phyloP scores from a whole-genome alignment of 2,888 invertebrate species.

The Diloba caeruleocephala region DNA sequence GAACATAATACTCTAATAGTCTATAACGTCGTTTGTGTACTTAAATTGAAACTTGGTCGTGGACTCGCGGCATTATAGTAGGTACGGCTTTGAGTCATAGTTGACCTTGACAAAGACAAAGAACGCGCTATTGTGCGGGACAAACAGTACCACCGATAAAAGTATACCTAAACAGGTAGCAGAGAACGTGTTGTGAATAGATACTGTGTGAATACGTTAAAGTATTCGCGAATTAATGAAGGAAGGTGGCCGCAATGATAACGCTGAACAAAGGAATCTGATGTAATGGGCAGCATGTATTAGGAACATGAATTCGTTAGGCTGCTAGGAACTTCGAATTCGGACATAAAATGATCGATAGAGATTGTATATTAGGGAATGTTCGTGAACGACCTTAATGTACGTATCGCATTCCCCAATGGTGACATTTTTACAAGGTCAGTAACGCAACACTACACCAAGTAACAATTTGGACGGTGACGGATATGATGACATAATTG shows the following conservation, averaged over 20 bases:
- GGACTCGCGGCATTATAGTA: slow-evolving; percentile 45
- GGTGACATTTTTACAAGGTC: no score
- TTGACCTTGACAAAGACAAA: slow-evolving; percentile 85
- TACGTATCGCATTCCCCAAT: no score
- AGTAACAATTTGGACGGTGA: no score
- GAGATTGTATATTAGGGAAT: not conserved
- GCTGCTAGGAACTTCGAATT: not conserved
- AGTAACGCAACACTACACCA: no score
- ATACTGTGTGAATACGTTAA: slow-evolving; percentile 61
- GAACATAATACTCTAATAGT: slow-evolving; percentile 21
- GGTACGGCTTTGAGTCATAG: slow-evolving; percentile 59
- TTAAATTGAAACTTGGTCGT: slow-evolving; percentile 41
- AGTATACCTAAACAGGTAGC: slow-evolving; percentile 75
- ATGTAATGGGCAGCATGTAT: slow-evolving; percentile 6
- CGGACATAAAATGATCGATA: not conserved
- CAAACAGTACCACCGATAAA: slow-evolving; percentile 77
- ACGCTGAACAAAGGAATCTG: slow-evolving; percentile 29
- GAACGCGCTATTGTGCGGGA: slow-evolving; percentile 72
- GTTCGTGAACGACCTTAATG: not conserved
- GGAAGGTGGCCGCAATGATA: slow-evolving; percentile 47
- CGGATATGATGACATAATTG: no score
- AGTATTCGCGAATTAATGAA: slow-evolving; percentile 67
- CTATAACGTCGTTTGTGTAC: slow-evolving; percentile 33
- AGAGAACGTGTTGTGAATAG: slow-evolving; percentile 68
- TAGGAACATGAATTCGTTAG: not conserved